Evolutionary conservation across 2,113 vertebrate genomes (phyloP), one percentile per base, ranked within the genome.

Genomic region (Istiophorus platypterus): DNA sequence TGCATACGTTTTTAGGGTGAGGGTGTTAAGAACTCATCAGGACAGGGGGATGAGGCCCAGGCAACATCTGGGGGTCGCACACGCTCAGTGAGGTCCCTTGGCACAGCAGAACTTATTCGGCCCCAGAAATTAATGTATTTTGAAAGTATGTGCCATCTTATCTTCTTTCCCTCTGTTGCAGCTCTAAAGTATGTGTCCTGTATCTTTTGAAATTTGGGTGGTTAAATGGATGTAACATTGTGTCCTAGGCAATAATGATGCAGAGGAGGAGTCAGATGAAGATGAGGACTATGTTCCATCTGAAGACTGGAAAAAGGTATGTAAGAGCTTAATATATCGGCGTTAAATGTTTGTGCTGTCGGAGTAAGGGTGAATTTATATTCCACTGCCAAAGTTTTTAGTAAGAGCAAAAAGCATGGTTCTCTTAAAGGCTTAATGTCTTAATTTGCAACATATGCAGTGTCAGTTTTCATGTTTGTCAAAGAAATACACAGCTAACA

Each of bases 291-390:
- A 99, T 89, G 95, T 99, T 94, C 98, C 98, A 51, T 98, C 97
- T 80, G 98, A 99, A 91, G 98, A 99, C 80, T 99, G 98, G 98
- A 99, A 99, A 94, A 99, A 99, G 96, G 98, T 99, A 94, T 34
- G 34, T 17, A 7, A 34, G 9, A 54, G 34, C 26, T 41, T 71
- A 5, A 37, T 61, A 34, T 57, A 2, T 67, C 22, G 13, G 27
- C 59, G 15, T 66, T n/a, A 14, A 34, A 59, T 22, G 4, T 1
- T 47, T 52, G n/a, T 49, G 4, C 39, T 70, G 18, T 64, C 37
- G 22, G 7, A 42, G 24, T 58, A 37, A 1, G 13, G 17, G 6
- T 51, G 49, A 8, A 51, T 51, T 22, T 51, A n/a, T 51, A 1
- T 2, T 51, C 2, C 20, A 22, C 20, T 51, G 20, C 49, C 45